Evolutionary conservation across 2,797 vertebrate species (phyloP).

Genomic region (Anableps anableps): DNA sequence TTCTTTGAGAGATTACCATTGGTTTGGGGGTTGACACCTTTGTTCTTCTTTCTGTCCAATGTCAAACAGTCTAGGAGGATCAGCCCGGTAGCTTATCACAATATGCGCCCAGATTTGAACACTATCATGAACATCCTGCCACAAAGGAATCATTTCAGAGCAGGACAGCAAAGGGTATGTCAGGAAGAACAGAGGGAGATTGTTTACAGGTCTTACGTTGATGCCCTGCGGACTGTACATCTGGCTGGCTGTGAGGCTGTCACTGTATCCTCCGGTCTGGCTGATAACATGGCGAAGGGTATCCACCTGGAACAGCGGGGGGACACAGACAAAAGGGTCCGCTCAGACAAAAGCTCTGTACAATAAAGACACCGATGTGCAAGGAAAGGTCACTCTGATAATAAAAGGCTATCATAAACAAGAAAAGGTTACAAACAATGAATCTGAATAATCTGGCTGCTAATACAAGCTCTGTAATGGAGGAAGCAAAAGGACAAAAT

Average conservation of each 20-base stretch:
- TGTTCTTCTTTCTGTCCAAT: slow-evolving; percentile 81
- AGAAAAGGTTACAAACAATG: slow-evolving; percentile 77
- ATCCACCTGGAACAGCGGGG: slow-evolving; percentile 93
- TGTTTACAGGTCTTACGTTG: slow-evolving; percentile 93
- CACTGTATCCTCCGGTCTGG: slow-evolving; percentile 99
- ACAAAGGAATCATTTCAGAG: slow-evolving; percentile 81
- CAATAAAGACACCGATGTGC: slow-evolving; percentile 75
- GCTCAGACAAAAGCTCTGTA: slow-evolving; percentile 77
- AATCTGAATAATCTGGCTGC: slow-evolving; percentile 64
- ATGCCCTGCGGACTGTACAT: slow-evolving; percentile 99
- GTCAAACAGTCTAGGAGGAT: slow-evolving; percentile 86
- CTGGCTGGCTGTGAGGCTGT: slow-evolving; percentile 98
- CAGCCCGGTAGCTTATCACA: slow-evolving; percentile 82
- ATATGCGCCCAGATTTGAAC: slow-evolving; percentile 32
- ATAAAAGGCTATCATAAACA: slow-evolving; percentile 76
- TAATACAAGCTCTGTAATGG: slow-evolving; percentile 67
- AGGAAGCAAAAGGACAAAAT: slow-evolving; percentile 55
- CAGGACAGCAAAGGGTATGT: slow-evolving; percentile 39
- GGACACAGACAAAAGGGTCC: slow-evolving; percentile 75
- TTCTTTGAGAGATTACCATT: slow-evolving; percentile 58
- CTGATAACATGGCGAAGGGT: slow-evolving; percentile 99
- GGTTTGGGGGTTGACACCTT: slow-evolving; percentile 86
- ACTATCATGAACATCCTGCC: slow-evolving; percentile 45
- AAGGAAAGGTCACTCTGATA: slow-evolving; percentile 83
- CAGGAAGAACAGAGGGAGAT: slow-evolving; percentile 60